Evolutionary conservation across 2,888 invertebrate species (phyloP).

Genomic region (Acanthosepion lycidas): DNA sequence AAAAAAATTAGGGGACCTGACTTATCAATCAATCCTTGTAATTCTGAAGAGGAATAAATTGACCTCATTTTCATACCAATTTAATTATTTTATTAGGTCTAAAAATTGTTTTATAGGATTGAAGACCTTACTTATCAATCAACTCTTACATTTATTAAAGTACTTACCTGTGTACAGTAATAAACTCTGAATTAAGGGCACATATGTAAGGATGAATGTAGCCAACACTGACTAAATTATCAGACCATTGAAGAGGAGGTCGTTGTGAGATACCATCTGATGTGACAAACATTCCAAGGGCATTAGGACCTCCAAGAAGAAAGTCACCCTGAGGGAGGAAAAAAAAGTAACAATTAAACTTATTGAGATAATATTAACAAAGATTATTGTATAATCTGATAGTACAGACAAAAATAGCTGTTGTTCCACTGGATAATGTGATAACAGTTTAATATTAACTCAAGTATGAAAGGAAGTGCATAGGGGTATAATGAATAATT

Average conservation of each 20-base stretch:
- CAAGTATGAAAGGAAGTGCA: background rate
- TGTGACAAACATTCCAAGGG: slow-evolving; percentile 78
- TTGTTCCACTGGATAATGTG: background rate
- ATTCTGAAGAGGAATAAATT: too few relatives aligned
- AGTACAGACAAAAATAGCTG: background rate
- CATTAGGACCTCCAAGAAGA: slow-evolving; percentile 77
- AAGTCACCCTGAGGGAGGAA: slow-evolving; percentile 76
- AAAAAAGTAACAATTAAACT: slow-evolving; percentile 50
- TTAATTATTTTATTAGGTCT: too few relatives aligned
- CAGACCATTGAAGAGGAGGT: slow-evolving; percentile 78
- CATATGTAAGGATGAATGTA: slow-evolving; percentile 77
- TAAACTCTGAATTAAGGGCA: slow-evolving; percentile 75
- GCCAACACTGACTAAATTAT: slow-evolving; percentile 71
- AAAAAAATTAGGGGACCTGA: too few relatives aligned
- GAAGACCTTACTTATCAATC: too few relatives aligned
- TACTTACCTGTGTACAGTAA: slow-evolving; percentile 76
- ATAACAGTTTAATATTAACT: background rate
- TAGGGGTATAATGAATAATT: too few relatives aligned
- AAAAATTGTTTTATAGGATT: too few relatives aligned
- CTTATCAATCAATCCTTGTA: too few relatives aligned
- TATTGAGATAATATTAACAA: slow-evolving; percentile 38
- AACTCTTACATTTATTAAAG: background rate
- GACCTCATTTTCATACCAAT: too few relatives aligned
- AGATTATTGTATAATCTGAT: background rate
- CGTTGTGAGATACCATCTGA: slow-evolving; percentile 77